Conservation (phyloP, 2,797 vertebrate genomes). For the Coreius guichenoti region DNA sequence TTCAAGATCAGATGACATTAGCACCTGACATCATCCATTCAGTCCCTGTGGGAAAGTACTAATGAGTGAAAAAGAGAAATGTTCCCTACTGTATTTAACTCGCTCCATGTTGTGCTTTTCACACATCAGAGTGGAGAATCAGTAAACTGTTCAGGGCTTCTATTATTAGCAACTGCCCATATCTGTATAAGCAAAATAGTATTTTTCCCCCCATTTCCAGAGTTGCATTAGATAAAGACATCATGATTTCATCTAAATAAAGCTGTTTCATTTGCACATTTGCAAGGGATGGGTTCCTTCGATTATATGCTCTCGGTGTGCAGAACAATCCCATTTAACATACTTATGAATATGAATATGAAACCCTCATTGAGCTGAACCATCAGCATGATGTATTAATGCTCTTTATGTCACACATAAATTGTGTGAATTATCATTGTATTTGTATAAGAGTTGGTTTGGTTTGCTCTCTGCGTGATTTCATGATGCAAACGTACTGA, state of each 20-base stretch:
- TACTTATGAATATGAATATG: constrained; percentile 12
- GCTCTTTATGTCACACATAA: not conserved
- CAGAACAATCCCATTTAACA: constrained; percentile 10
- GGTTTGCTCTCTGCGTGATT: constrained; percentile 5
- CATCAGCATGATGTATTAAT: constrained; percentile 7
- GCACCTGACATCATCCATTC: constrained; percentile 27
- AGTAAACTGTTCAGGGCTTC: not conserved
- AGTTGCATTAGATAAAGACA: not conserved
- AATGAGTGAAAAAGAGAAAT: constrained; percentile 9
- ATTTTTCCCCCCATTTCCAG: not conserved
- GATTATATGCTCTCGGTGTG: not conserved
- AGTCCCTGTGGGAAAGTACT: not conserved
- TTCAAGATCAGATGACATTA: not conserved
- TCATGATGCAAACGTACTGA: not conserved
- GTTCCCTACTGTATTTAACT: constrained; percentile 13
- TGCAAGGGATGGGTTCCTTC: constrained; percentile 5
- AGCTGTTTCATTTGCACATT: constrained; percentile 10
- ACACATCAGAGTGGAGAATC: constrained; percentile 1
- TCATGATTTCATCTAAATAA: not conserved
- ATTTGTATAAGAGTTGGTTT: not conserved
- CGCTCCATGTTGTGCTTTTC: not conserved
- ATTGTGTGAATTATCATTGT: not conserved
- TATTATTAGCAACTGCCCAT: not conserved
- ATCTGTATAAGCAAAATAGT: not conserved
- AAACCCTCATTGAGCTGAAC: constrained; percentile 13